These are phyloP conservation scores for Stegodyphus dumicola DNA, from an alignment of 1,140 invertebrate species.

Conservation along the genomic window DNA sequence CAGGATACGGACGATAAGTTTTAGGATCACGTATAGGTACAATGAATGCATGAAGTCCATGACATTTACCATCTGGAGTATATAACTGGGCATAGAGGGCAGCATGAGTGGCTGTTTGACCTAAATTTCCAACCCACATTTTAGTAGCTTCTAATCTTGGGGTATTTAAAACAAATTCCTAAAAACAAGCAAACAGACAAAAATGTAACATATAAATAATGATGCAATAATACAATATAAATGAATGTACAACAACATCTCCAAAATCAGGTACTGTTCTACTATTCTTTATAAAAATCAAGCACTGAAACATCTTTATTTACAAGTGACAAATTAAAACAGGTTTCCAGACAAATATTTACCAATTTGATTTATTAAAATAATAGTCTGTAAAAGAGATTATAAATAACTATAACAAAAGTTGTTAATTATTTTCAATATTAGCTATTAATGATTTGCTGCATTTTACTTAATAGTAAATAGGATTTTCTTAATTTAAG, in stretches of 20 bases:
- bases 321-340: no score
- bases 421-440: no score
- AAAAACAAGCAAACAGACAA: slow-evolving; percentile 47
- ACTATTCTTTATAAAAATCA: not conserved
- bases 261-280: not conserved
- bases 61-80: slow-evolving; percentile 81
- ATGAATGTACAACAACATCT: not conserved
- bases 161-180: slow-evolving; percentile 89
- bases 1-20: slow-evolving; percentile 79
- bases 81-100: slow-evolving; percentile 90
- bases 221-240: not conserved
- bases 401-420: no score
- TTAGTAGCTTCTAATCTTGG: slow-evolving; percentile 95
- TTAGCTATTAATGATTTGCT: no score
- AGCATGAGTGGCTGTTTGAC: slow-evolving; percentile 87
- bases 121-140: slow-evolving; percentile 92
- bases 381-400: no score
- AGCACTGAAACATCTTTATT: no score
- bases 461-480: no score
- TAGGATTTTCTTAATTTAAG: no score
- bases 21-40: slow-evolving; percentile 83
- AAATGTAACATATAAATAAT: not conserved
- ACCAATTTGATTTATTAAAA: no score
- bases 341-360: no score
- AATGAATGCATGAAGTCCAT: slow-evolving; percentile 88